Base-by-base conservation (phyloP, 1,140 invertebrate species). In the Euglossa dilemma region DNA sequence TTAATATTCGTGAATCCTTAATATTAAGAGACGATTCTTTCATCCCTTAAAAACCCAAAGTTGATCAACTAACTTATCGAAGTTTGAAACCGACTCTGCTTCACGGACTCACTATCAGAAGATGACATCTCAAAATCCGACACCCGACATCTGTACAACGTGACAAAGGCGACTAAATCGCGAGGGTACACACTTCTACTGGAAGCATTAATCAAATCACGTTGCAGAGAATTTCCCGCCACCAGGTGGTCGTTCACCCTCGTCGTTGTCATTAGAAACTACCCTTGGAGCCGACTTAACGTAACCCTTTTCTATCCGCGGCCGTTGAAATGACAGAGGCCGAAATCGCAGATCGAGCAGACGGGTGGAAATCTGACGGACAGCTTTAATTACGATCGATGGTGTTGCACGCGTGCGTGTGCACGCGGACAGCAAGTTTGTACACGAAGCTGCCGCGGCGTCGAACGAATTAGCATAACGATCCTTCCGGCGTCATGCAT, bases 401-500 rank as follows among this genome's bases (percentile, higher is more conserved):
- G 76, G 47, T 45, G 18, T 57, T 47, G 57, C 61, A 43, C 43
- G 25, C 80, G 43, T 18, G 64, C 12, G 18, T 28, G 71, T 50
- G 50, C 43, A 28, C n/a, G 25, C 23, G 18, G 54, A 23, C 25
- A 36, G 23, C 45, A 28, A 50, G 54, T 74, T 84, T 84, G 83
- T 74, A 72, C 63, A 74, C 70, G 78, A 84, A 73, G 61, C 61
- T 80, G 36, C 25, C 61, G 52, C 61, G 50, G 52, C 54, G 54
- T 47, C 70, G 57, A 66, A 67, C 25, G 63, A 59, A 84, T 84
- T 84, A 74, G 83, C 83, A 81, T 84, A 84, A 84, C 78, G 83
- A 84, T 84, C 78, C 83, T 84, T 74, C 70, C 70, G 78, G 83
- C 78, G 54, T 66, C 83, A 84, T 84, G 78, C 83, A 84, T 84